These are phyloP conservation scores for Lutraria lutraria DNA, from an alignment of 2,888 invertebrate genomes.

Conservation along the genomic window DNA sequence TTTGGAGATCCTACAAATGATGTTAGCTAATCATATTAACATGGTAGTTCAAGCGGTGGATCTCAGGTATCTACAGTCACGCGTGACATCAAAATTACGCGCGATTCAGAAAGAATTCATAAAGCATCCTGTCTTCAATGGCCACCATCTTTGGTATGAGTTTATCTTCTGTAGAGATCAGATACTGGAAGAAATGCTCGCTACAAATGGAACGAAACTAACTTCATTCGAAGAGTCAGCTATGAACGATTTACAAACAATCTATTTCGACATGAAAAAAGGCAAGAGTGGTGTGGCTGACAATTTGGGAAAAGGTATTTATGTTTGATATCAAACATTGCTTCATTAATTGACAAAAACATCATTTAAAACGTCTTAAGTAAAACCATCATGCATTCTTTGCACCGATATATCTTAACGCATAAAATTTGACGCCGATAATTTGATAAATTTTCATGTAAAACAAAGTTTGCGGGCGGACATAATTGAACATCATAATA, in stretches of 20 bases:
- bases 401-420: too few relatives aligned
- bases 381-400: too few relatives aligned
- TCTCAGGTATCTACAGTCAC: slow-evolving; percentile 38
- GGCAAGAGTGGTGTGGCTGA: slow-evolving; percentile 8
- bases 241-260: not conserved
- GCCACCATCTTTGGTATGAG: slow-evolving; percentile 23
- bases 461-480: too few relatives aligned
- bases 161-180: slow-evolving; percentile 20
- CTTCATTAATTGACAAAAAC: too few relatives aligned
- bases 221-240: not conserved
- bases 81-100: not conserved
- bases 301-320: slow-evolving; percentile 23
- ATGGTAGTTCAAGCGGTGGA: slow-evolving; percentile 46
- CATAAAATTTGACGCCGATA: too few relatives aligned
- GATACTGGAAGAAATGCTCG: not conserved
- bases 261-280: slow-evolving; percentile 27
- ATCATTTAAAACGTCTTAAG: too few relatives aligned
- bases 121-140: not conserved
- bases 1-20: slow-evolving; percentile 73
- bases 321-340: not conserved
- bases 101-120: not conserved
- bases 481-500: too few relatives aligned
- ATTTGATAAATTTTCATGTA: too few relatives aligned
- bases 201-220: not conserved
- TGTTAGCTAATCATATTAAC: slow-evolving; percentile 65